Base-by-base conservation (phyloP, 2,888 invertebrate species). In the Germaria angustata region DNA sequence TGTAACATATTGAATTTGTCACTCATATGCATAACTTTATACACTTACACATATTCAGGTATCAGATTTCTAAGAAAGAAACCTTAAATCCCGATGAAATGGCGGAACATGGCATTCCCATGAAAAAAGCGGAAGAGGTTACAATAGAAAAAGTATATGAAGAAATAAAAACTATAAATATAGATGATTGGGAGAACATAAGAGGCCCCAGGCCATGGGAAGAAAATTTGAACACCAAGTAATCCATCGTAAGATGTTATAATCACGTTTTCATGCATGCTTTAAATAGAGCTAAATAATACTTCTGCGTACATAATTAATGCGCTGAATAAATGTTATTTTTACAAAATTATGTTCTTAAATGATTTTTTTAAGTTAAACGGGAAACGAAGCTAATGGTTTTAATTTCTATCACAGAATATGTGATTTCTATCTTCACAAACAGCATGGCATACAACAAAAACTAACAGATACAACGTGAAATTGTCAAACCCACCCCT, bases 171-270 rank as follows among this genome's bases (percentile, higher is more conserved):
- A 90, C 92, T 71, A 90, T 95, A 44, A 95, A 97, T 89, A 94
- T 96, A 85, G 95, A 96, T 84, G 93, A 95, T 86, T 98, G 97
- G 97, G 94, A 96, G 88, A 97, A 97, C 88, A 94, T 94, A 84
- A 92, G 97, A 86, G 96, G 96, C 0, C 95, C 97, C 5, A 92
- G 97, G 69, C 97, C 97, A 0, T 97, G 97, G 97, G 97, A 97
- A 88, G 93, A 84, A 75, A 80, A 76, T 34, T 72, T 69, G 2
- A 51, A 71, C 32, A 57, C n/a, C 1, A 69, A 68, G 15, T 63
- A 61, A 22, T 41, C 5, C 36, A 8, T 41, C 3, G 39, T 41
- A 41, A 8, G n/a, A 3, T n/a, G 0, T 22, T 49, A 4, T 17
- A 28, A 17, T 44, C 8, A n/a, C n/a, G n/a, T 44, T 44, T 39